phyloP scores from a whole-genome alignment of 2,113 vertebrate genomes.

The Mobula birostris region DNA sequence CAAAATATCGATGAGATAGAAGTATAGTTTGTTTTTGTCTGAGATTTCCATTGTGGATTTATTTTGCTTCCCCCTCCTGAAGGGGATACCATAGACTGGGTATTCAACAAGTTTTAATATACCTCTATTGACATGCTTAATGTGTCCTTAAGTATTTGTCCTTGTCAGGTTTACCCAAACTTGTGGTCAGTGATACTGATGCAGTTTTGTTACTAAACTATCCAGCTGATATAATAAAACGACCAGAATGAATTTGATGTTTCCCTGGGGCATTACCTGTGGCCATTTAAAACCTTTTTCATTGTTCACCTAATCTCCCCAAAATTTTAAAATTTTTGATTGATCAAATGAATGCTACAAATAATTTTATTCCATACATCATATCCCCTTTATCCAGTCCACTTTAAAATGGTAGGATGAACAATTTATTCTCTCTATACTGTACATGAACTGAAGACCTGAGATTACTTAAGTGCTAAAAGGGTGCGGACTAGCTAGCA shows the following conservation, averaged over 20 bases:
- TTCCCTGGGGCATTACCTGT: background rate
- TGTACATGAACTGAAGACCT: background rate
- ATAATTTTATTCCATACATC: background rate
- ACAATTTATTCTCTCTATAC: background rate
- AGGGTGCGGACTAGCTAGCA: background rate
- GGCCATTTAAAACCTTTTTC: background rate
- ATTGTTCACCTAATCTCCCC: background rate
- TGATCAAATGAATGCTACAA: background rate
- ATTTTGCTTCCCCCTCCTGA: background rate
- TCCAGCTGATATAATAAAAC: background rate
- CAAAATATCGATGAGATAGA: background rate
- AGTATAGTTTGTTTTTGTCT: background rate
- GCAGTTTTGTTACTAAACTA: background rate
- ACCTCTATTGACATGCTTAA: background rate
- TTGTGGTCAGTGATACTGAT: background rate
- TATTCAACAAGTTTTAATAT: background rate
- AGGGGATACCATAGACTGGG: background rate
- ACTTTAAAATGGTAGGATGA: background rate
- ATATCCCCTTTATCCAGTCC: background rate
- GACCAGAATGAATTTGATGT: background rate
- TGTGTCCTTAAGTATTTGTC: background rate
- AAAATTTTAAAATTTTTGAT: background rate
- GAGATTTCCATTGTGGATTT: background rate
- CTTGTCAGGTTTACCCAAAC: background rate
- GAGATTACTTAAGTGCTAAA: background rate